Conservation (phyloP, 2,113 vertebrate genomes). For the Crotalus helleri region DNA sequence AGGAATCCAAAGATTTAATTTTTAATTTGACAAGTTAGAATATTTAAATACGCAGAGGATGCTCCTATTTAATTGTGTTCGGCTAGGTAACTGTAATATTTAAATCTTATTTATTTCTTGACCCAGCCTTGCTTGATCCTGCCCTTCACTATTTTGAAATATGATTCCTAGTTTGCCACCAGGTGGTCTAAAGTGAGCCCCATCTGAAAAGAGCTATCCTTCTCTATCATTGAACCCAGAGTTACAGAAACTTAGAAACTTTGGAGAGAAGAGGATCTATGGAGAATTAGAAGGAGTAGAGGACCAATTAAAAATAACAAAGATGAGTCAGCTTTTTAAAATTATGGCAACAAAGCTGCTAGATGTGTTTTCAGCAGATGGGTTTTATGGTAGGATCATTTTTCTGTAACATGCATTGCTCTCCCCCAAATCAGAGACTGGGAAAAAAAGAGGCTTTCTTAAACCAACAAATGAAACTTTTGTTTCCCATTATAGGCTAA, state of each 20-base stretch:
- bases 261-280: neutral
- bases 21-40: neutral
- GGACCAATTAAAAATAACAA: neutral
- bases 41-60: neutral
- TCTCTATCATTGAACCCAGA: neutral
- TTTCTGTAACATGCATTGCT: neutral
- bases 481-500: constrained; percentile 71
- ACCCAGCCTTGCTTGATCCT: neutral
- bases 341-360: neutral
- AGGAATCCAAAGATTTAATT: neutral
- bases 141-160: neutral
- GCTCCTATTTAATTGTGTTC: neutral
- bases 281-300: neutral
- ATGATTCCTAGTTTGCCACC: neutral
- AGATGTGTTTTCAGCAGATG: neutral
- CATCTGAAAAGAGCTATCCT: neutral
- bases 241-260: neutral
- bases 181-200: neutral
- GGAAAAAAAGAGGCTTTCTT: neutral
- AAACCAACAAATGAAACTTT: constrained; percentile 2
- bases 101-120: neutral
- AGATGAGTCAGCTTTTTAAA: neutral
- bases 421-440: neutral
- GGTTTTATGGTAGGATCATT: neutral
- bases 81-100: neutral